Evolutionary conservation across 2,113 vertebrate genomes (phyloP).

Genomic region (mouse (Mus musculus)): GRCm39 chr19:29731501-29732000

Average conservation of each 20-base stretch:
- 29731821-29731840: slow-evolving; percentile 99
- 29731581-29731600: slow-evolving; percentile 74
- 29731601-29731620: slow-evolving; percentile 69
- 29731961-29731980: slow-evolving; percentile 92
- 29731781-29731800: slow-evolving; percentile 99
- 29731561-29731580: slow-evolving; percentile 72
- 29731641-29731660: slow-evolving; percentile 84
- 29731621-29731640: slow-evolving; percentile 71
- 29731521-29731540: slow-evolving; percentile 78
- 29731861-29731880: slow-evolving; percentile 95
- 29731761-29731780: slow-evolving; percentile 98
- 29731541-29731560: slow-evolving; percentile 57
- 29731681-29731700: slow-evolving; percentile 84
- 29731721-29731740: slow-evolving; percentile 91
- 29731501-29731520: slow-evolving; percentile 83
- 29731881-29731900: slow-evolving; percentile 98
- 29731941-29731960: slow-evolving; percentile 95
- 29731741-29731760: slow-evolving; percentile 93
- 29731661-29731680: slow-evolving; percentile 82
- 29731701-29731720: slow-evolving; percentile 89
- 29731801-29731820: slow-evolving; percentile 94
- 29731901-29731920: slow-evolving; percentile 96
- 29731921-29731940: slow-evolving; percentile 97
- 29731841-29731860: slow-evolving; percentile 98
- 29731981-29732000: slow-evolving; percentile 92